Conservation (phyloP, 2,113 vertebrate species). For the Cyanoramphus novaezelandiae region DNA sequence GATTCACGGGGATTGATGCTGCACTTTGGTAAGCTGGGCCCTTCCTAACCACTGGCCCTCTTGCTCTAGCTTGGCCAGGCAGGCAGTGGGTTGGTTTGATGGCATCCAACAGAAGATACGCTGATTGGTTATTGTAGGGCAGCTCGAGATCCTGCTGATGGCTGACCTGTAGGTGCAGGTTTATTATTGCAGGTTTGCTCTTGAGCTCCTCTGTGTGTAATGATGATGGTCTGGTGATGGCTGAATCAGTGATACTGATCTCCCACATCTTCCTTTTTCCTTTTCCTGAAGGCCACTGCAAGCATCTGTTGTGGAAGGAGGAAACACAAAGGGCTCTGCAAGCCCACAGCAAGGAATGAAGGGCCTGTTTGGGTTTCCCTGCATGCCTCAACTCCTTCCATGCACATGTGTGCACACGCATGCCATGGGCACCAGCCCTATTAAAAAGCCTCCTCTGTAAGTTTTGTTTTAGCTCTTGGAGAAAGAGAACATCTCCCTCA, state of each 20-base stretch:
- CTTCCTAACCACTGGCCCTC: neutral
- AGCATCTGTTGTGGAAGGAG: neutral
- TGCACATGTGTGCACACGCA: neutral
- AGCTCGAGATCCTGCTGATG: fast-evolving
- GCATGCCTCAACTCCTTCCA: neutral
- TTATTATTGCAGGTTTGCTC: neutral
- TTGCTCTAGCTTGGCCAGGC: neutral
- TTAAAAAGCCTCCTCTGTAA: neutral
- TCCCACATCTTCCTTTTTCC: neutral
- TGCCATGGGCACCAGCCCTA: neutral
- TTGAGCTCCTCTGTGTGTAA: fast-evolving
- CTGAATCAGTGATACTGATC: neutral
- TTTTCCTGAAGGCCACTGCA: neutral
- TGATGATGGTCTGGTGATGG: neutral
- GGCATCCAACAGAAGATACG: fast-evolving
- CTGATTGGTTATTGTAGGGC: neutral
- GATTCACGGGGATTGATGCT: fast-evolving
- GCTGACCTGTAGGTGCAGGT: neutral
- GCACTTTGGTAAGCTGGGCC: fast-evolving
- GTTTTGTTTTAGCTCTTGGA: neutral
- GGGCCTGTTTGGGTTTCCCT: neutral
- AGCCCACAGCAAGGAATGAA: neutral
- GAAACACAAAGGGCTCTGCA: neutral
- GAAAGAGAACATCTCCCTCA: neutral
- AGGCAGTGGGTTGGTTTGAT: neutral